Evolutionary conservation across 2,888 invertebrate genomes (phyloP).

Genomic region (Thereva nobilitata): DNA sequence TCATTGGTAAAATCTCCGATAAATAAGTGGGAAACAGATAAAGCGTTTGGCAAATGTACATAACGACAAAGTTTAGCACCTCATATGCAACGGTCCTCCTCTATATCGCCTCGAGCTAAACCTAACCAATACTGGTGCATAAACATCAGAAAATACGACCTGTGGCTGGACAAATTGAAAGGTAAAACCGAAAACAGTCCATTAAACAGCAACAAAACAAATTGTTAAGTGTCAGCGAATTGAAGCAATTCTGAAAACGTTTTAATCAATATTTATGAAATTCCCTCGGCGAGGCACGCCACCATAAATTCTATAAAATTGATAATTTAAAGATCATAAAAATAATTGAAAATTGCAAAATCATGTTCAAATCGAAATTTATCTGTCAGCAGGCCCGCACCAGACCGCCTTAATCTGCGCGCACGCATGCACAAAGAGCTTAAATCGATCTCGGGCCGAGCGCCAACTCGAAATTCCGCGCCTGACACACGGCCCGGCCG

Average conservation of each 20-base stretch:
- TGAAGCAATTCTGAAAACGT: neutral
- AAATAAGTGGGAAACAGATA: too few species aligned
- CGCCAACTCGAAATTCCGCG: neutral
- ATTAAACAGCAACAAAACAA: too few species aligned
- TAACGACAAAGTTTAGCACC: too few species aligned
- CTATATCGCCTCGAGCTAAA: too few species aligned
- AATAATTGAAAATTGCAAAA: conserved; percentile 37
- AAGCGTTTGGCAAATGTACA: too few species aligned
- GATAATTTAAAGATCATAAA: conserved; percentile 31
- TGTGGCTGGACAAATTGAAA: too few species aligned
- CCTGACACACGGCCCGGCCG: neutral
- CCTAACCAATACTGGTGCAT: too few species aligned
- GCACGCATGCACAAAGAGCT: conserved; percentile 2
- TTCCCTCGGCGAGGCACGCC: neutral
- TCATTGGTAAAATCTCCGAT: too few species aligned
- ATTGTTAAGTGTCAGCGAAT: too few species aligned
- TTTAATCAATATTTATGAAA: conserved; percentile 18
- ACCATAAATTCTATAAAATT: conserved; percentile 32
- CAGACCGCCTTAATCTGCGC: conserved; percentile 20
- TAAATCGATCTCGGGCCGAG: neutral
- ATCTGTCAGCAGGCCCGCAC: conserved; percentile 24
- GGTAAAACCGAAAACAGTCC: too few species aligned
- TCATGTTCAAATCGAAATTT: conserved; percentile 36
- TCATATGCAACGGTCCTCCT: too few species aligned
- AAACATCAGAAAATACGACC: too few species aligned